Evolutionary conservation across 1,140 invertebrate genomes (phyloP), one percentile per base, ranked within the genome.

Genomic region (Apis laboriosa): DNA sequence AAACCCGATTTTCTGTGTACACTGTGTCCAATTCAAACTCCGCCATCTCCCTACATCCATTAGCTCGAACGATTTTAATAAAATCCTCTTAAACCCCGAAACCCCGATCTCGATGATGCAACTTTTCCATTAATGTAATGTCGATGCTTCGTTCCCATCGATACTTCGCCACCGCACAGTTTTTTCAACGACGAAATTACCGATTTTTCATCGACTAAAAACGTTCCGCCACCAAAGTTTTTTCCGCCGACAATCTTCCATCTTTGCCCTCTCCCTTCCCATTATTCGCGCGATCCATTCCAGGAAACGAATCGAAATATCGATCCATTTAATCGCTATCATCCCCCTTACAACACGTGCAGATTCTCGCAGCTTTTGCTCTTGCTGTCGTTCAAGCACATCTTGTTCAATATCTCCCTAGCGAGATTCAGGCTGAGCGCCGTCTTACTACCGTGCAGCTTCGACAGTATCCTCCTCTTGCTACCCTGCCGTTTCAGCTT

Each of bases 311-410:
- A 56, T 7, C 1, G 13, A 19, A 64, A 43, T 21, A 43, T 66
- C 28, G 64, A 66, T 12, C 19, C 11, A 21, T n/a, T 4, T 58
- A 55, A n/a, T 63, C 21, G 51, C 24, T 15, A 77, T 34, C 34
- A 67, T 61, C 17, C 3, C 28, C n/a, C 88, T 96, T 97, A 98
- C 73, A 98, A 95, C 80, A 98, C 97, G 91, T 98, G 97, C 72
- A 98, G 94, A 93, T 98, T 98, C 93, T 98, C 97, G 91, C 98
- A 98, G 73, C 97, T 98, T 91, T 98, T 98, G 24, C 97, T 98
- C 94, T 98, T 98, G 64, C 96, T 96, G 93, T 98, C 97, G 88
- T 97, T 97, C 84, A 97, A 95, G 91, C 97, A 98, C 87, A 98
- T 97, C 92, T 98, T 98, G 84, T 97, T 97, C 21, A 98, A 94